These are phyloP conservation scores for Eristalinus sepulchralis DNA, from an alignment of 2,888 invertebrate genomes.

Conservation along the genomic window DNA sequence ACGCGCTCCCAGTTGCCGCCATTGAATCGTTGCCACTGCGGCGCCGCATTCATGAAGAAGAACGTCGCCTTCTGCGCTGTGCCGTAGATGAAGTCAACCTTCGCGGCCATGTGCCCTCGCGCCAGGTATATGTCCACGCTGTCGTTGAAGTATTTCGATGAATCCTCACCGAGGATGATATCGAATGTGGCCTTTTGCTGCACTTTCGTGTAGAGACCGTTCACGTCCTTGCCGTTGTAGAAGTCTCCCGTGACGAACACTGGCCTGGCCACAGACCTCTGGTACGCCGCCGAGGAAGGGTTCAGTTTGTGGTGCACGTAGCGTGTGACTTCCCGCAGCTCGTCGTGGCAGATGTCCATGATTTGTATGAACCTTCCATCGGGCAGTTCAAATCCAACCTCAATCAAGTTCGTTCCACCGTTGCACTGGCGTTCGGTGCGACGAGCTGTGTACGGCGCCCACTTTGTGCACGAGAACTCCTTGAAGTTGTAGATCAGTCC, in stretches of 20 bases:
- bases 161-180: constrained; percentile 77
- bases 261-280: constrained; percentile 79
- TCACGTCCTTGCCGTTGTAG: constrained; percentile 77
- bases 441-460: constrained; percentile 76
- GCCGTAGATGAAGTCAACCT: constrained; percentile 82
- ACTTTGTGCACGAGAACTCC: constrained; percentile 77
- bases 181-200: constrained; percentile 79
- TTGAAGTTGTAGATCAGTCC: constrained; percentile 75
- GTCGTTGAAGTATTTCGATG: constrained; percentile 74
- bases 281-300: constrained; percentile 80
- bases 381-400: constrained; percentile 80
- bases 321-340: constrained; percentile 77
- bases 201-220: constrained; percentile 77
- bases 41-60: constrained; percentile 82
- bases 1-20: constrained; percentile 83
- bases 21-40: constrained; percentile 84
- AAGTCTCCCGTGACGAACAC: constrained; percentile 77
- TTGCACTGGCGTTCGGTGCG: constrained; percentile 76
- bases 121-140: constrained; percentile 77
- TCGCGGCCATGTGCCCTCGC: constrained; percentile 82
- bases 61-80: constrained; percentile 82
- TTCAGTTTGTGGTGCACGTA: constrained; percentile 80
- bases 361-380: constrained; percentile 76
- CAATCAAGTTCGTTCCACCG: constrained; percentile 76
- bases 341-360: constrained; percentile 80